Evolutionary conservation across 2,888 invertebrate species (phyloP), one percentile per base, ranked within the genome.

Genomic region (Hirtodrosophila trivittata): DNA sequence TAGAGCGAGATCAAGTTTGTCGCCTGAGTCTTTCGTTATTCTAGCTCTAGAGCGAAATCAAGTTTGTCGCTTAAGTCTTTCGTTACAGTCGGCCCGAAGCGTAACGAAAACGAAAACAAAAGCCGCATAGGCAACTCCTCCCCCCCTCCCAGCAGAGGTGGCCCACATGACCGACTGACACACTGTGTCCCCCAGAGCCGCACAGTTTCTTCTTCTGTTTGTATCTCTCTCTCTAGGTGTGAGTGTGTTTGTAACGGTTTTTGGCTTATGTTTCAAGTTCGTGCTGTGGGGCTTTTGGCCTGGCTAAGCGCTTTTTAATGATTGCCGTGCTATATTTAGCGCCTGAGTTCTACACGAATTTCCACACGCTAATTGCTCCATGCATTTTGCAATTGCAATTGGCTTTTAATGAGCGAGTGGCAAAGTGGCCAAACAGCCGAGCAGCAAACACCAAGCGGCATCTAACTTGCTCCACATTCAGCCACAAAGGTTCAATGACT

Each of bases 31-130:
- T 83, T 82, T 80, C 67, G 76, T 69, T 63, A 43, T 57, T 57
- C 57, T 57, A 43, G 43, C 38, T 38, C 7, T 28, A 51, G 46
- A 42, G 49, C 38, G 43, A 38, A 55, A 60, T 60, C 60, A 49
- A 60, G 83, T 77, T 77, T 77, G 75, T 73, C 66, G 69, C 82
- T 65, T 73, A 67, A 86, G 80, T 86, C 81, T 80, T 78, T 81
- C 66, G 77, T 75, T 63, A 21, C 30, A 26, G 12, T 18, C 32
- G 49, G 30, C 35, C 55, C 64, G 60, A 52, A 74, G 75, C 82
- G 86, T 81, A 86, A 84, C 85, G 87, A 86, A 86, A 87, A 75
- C 72, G 82, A 86, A 86, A 87, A 75, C 72, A 80, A 73, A 69
- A 55, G 46, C 47, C 58, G 62, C 62, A 66, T 69, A 65, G 59